Evolutionary conservation across 2,888 invertebrate species (phyloP).

Genomic region (Pollenia labialis): DNA sequence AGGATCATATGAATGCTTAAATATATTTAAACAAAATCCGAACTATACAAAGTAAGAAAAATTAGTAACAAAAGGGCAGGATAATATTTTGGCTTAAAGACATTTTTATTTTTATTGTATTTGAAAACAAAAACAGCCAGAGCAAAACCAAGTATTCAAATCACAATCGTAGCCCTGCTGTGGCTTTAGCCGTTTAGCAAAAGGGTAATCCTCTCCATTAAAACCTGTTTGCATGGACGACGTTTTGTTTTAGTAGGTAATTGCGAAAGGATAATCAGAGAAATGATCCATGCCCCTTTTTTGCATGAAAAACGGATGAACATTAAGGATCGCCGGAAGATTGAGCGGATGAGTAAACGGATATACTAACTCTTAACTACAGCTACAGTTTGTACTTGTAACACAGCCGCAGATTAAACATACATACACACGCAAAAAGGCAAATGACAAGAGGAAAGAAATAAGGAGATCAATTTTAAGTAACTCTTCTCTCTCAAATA

Average conservation of each 20-base stretch:
- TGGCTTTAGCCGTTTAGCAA: slow-evolving; percentile 63
- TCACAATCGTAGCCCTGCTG: slow-evolving; percentile 27
- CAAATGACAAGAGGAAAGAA: slow-evolving; percentile 19
- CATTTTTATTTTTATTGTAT: slow-evolving; percentile 79
- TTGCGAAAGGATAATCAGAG: slow-evolving; percentile 80
- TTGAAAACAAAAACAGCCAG: slow-evolving; percentile 78
- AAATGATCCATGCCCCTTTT: slow-evolving; percentile 77
- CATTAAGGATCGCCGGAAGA: slow-evolving; percentile 57
- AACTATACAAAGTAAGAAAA: slow-evolving; percentile 76
- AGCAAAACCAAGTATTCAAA: slow-evolving; percentile 23
- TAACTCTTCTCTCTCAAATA: slow-evolving; percentile 50
- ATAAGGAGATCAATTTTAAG: slow-evolving; percentile 5
- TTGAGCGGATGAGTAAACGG: slow-evolving; percentile 64
- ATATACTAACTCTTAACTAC: slow-evolving; percentile 51
- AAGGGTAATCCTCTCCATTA: slow-evolving; percentile 81
- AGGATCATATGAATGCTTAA: slow-evolving; percentile 51
- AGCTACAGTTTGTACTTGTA: not conserved
- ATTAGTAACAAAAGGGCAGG: slow-evolving; percentile 64
- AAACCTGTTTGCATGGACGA: slow-evolving; percentile 81
- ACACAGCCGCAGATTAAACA: slow-evolving; percentile 7
- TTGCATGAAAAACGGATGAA: slow-evolving; percentile 59
- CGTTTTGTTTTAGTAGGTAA: slow-evolving; percentile 82
- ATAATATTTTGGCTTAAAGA: slow-evolving; percentile 83
- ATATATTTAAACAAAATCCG: slow-evolving; percentile 41
- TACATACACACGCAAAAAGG: slow-evolving; percentile 37